Evolutionary conservation across 2,113 vertebrate species (phyloP).

Genomic region (Callipepla californica): DNA sequence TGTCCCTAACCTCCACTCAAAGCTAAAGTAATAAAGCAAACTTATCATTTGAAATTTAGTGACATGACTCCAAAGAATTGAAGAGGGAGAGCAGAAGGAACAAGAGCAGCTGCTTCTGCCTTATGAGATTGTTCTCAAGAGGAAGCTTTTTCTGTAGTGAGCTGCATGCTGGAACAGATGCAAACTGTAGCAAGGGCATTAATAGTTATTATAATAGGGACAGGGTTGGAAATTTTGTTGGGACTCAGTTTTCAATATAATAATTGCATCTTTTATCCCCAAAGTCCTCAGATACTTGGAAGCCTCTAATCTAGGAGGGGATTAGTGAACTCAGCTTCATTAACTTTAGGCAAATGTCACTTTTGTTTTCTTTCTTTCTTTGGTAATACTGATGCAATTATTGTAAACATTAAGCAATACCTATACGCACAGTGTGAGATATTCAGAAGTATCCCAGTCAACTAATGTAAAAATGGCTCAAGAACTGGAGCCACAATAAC

Average conservation of each 20-base stretch:
- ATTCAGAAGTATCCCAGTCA: background rate
- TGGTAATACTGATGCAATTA: background rate
- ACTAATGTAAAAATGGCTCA: background rate
- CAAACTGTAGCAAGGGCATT: conserved; percentile 47
- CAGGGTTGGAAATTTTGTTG: conserved; percentile 42
- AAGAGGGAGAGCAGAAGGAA: conserved; percentile 54
- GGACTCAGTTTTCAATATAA: conserved; percentile 25
- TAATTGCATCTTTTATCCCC: background rate
- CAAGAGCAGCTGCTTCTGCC: conserved; percentile 73
- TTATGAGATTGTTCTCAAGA: conserved; percentile 66
- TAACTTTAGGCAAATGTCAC: conserved; percentile 43
- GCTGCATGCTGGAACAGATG: conserved; percentile 58
- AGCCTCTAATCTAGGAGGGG: conserved; percentile 18
- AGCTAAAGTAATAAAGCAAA: conserved; percentile 66
- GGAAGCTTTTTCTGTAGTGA: conserved; percentile 51
- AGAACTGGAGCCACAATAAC: background rate
- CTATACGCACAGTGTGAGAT: background rate
- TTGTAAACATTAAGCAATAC: background rate
- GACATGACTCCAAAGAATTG: conserved; percentile 61
- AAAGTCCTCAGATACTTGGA: background rate
- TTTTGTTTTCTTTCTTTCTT: background rate
- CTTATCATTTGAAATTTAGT: conserved; percentile 70
- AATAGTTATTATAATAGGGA: conserved; percentile 57
- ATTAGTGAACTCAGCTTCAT: conserved; percentile 47
- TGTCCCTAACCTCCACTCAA: conserved; percentile 41